Percentiles rank a stretch among this genome's conserved stretches.
Evolutionary conservation across 2,888 invertebrate species (phyloP).

Genomic region (Myopa tessellatipennis): DNA sequence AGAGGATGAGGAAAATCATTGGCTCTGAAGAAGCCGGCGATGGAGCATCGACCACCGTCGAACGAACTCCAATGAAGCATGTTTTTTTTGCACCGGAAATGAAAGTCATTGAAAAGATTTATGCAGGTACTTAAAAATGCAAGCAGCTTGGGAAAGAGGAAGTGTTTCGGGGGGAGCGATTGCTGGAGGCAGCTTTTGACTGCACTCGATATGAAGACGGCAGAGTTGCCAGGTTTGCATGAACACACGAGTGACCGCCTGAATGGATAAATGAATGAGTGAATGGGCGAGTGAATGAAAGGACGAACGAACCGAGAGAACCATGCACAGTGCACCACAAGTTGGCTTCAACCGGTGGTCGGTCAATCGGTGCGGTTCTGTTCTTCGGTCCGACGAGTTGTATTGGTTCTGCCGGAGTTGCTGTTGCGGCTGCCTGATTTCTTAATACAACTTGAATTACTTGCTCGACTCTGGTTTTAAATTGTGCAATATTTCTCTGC

Average conservation of each 20-base stretch:
- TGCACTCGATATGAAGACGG: not conserved
- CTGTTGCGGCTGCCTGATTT: conserved; percentile 1
- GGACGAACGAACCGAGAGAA: not conserved
- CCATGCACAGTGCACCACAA: conserved; percentile 14
- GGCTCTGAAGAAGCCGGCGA: not conserved
- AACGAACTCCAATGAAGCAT: conserved; percentile 8
- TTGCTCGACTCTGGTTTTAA: conserved; percentile 21
- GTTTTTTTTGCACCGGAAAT: conserved; percentile 25
- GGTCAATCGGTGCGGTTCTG: not conserved
- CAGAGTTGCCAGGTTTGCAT: not conserved
- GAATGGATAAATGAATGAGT: not conserved
- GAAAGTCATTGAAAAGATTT: conserved; percentile 37
- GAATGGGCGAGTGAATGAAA: not conserved
- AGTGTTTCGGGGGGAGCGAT: not conserved
- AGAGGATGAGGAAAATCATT: not conserved
- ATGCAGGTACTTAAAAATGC: conserved; percentile 35
- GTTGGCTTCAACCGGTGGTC: conserved; percentile 22
- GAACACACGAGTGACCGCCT: not conserved
- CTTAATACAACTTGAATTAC: conserved; percentile 1
- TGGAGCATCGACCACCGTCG: not conserved
- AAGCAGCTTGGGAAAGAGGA: not conserved
- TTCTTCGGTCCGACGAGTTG: not conserved
- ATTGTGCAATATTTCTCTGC: conserved; percentile 32
- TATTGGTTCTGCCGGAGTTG: not conserved
- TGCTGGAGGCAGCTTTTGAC: not conserved